These are phyloP conservation scores for Sapajus apella DNA, from an alignment of 2,113 vertebrate genomes.

Conservation along the genomic window DNA sequence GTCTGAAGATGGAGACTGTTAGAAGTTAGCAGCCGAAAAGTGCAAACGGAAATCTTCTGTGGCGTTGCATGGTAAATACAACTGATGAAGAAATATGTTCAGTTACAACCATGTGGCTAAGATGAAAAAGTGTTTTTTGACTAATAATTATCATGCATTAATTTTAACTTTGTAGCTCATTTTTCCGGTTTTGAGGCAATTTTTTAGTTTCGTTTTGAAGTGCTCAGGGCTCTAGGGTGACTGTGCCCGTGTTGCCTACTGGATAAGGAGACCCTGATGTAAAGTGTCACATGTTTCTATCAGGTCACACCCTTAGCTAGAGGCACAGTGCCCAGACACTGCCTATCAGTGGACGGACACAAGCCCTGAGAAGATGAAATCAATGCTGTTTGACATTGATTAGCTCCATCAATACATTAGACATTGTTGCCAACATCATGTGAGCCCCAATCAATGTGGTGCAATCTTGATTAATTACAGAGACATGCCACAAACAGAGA, in stretches of 20 bases:
- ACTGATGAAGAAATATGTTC: accelerated
- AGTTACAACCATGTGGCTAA: accelerated
- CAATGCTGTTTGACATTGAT: background rate
- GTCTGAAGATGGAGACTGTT: background rate
- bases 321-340: accelerated
- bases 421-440: background rate
- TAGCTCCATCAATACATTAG: background rate
- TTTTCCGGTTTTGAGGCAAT: background rate
- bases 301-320: accelerated
- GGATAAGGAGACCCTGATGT: no score
- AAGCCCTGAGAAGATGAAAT: background rate
- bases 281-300: accelerated
- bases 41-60: accelerated
- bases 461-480: slow-evolving; percentile 47
- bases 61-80: no score
- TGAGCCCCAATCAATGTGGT: slow-evolving; percentile 49
- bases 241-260: accelerated
- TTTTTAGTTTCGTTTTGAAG: background rate
- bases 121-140: background rate
- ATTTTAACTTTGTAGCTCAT: background rate
- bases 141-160: no score
- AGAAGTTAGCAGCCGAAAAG: accelerated
- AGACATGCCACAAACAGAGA: slow-evolving; percentile 51
- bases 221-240: no score
- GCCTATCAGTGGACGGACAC: background rate